Evolutionary conservation across 2,113 vertebrate species (phyloP).

Genomic region (Brachyhypopomus gauderio): DNA sequence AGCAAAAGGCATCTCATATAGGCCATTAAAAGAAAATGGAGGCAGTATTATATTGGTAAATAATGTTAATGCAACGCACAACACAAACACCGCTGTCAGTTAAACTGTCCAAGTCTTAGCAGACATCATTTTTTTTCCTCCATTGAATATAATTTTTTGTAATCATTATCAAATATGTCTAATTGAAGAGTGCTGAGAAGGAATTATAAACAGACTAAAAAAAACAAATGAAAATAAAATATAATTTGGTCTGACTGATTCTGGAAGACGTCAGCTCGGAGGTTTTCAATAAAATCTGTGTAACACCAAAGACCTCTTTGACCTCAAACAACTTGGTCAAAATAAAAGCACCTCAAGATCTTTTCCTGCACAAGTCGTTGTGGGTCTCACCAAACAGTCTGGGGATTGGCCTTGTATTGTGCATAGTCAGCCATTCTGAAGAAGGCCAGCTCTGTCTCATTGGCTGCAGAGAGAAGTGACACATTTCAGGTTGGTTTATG

Average conservation of each 20-base stretch:
- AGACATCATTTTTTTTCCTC: background rate
- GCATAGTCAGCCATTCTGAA: slow-evolving; percentile 88
- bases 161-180: background rate
- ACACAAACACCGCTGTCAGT: background rate
- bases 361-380: background rate
- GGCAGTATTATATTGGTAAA: background rate
- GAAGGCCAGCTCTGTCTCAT: slow-evolving; percentile 92
- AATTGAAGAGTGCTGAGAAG: background rate
- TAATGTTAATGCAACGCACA: background rate
- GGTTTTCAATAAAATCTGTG: background rate
- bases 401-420: slow-evolving; percentile 84
- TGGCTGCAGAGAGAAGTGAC: slow-evolving; percentile 70
- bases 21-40: slow-evolving; percentile 28
- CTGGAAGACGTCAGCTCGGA: background rate
- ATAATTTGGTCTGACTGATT: background rate
- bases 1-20: slow-evolving; percentile 4
- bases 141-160: background rate
- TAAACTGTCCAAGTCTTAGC: background rate
- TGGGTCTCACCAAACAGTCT: slow-evolving; percentile 66
- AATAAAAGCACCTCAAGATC: slow-evolving; percentile 26
- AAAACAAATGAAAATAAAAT: slow-evolving; percentile 12
- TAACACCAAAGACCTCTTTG: background rate
- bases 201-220: slow-evolving; percentile 6
- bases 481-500: slow-evolving; percentile 13
- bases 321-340: background rate